These are phyloP conservation scores for Agrotis puta DNA, from an alignment of 2,888 invertebrate species.

Conservation along the genomic window DNA sequence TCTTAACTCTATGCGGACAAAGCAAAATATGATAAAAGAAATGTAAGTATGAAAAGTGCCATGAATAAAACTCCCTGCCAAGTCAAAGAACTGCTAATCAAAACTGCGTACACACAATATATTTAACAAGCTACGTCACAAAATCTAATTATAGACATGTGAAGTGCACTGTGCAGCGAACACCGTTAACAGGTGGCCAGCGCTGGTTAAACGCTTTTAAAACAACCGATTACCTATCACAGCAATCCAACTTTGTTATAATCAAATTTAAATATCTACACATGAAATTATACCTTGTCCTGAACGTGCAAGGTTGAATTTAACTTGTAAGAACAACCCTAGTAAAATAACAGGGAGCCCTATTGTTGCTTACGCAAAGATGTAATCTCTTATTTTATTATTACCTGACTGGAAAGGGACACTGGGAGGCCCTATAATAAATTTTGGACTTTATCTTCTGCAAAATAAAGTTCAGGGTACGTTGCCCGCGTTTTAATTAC, in stretches of 20 bases:
- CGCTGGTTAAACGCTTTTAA: conserved; percentile 78
- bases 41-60: neutral
- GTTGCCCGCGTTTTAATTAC: conserved; percentile 56
- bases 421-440: conserved; percentile 59
- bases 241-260: conserved; percentile 81
- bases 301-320: conserved; percentile 62
- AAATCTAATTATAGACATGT: conserved; percentile 45
- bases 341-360: conserved; percentile 85
- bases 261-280: conserved; percentile 72
- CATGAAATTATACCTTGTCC: conserved; percentile 65
- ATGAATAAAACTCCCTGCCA: neutral
- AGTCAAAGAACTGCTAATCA: conserved; percentile 4
- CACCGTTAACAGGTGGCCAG: conserved; percentile 80
- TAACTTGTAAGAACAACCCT: conserved; percentile 67
- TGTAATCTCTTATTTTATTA: conserved; percentile 90
- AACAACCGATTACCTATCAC: conserved; percentile 85
- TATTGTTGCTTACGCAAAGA: conserved; percentile 89
- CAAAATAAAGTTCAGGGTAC: conserved; percentile 56
- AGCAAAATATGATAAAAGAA: neutral
- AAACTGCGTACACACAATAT: conserved; percentile 10
- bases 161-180: conserved; percentile 69
- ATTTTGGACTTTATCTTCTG: conserved; percentile 63
- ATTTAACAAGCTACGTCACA: conserved; percentile 41
- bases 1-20: neutral
- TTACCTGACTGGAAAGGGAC: conserved; percentile 86